phyloP scores from a whole-genome alignment of 1,140 invertebrate genomes.

The Meloidogyne chitwoodi region DNA sequence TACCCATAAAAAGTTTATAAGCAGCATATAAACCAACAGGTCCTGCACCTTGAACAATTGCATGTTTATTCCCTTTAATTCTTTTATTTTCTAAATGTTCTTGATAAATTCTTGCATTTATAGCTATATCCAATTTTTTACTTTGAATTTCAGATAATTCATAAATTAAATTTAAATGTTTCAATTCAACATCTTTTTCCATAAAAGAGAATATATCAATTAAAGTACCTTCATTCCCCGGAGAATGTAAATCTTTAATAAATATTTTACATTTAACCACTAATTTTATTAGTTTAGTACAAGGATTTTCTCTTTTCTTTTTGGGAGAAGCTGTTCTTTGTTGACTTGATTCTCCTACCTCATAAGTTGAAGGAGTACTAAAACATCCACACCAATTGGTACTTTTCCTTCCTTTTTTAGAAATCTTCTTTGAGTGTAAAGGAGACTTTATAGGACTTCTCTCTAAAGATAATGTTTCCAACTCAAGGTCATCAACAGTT shows the following conservation, averaged over 20 bases:
- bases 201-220: conserved; percentile 14
- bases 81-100: neutral
- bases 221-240: neutral
- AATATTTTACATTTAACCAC: conserved; percentile 12
- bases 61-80: neutral
- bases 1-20: neutral
- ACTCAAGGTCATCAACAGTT: too few relatives aligned
- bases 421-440: too few relatives aligned
- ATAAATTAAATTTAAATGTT: neutral
- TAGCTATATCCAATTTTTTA: conserved; percentile 8
- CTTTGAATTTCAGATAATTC: conserved; percentile 6
- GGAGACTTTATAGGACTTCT: too few relatives aligned
- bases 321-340: too few relatives aligned
- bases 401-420: too few relatives aligned
- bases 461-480: too few relatives aligned
- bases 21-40: conserved; percentile 1
- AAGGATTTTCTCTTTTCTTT: neutral
- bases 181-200: neutral
- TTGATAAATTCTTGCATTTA: neutral
- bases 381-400: too few relatives aligned
- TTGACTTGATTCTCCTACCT: too few relatives aligned
- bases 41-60: neutral
- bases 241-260: conserved; percentile 9
- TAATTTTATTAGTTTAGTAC: neutral
- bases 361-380: too few relatives aligned